Conservation (phyloP, 2,888 invertebrate species). For the Cosmopolites sordidus region DNA sequence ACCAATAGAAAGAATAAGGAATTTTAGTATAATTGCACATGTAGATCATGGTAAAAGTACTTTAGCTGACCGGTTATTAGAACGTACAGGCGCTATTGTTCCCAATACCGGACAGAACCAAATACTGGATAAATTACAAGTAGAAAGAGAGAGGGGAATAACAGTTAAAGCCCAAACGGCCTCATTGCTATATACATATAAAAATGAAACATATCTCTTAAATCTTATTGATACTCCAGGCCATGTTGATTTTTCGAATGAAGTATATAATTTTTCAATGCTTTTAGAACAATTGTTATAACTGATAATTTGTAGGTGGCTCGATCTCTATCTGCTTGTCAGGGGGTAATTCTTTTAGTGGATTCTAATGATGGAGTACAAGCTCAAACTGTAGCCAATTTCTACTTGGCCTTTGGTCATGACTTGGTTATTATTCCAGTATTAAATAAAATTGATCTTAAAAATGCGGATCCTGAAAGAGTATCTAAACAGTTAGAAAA, state of each 20-base stretch:
- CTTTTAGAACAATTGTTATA: too few species aligned
- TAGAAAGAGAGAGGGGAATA: slow-evolving; percentile 94
- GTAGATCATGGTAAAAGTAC: slow-evolving; percentile 99
- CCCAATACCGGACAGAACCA: slow-evolving; percentile 63
- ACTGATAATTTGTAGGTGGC: slow-evolving; percentile 55
- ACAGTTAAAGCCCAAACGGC: slow-evolving; percentile 98
- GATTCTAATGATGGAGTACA: slow-evolving; percentile 96
- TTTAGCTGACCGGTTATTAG: slow-evolving; percentile 89
- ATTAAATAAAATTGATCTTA: slow-evolving; percentile 94
- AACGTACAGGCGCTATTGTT: slow-evolving; percentile 80
- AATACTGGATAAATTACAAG: slow-evolving; percentile 74
- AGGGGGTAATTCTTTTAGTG: slow-evolving; percentile 90
- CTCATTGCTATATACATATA: slow-evolving; percentile 73
- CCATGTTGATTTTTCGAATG: slow-evolving; percentile 96
- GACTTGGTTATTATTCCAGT: slow-evolving; percentile 85
- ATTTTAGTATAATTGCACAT: slow-evolving; percentile 98
- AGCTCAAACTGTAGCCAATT: slow-evolving; percentile 97
- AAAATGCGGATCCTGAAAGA: slow-evolving; percentile 80
- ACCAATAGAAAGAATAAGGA: slow-evolving; percentile 64
- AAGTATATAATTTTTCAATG: too few species aligned
- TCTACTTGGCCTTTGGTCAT: slow-evolving; percentile 80
- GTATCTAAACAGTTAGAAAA: slow-evolving; percentile 74
- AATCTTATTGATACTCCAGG: slow-evolving; percentile 98
- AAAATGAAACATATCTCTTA: slow-evolving; percentile 70
- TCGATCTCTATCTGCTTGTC: slow-evolving; percentile 85